phyloP scores from a whole-genome alignment of 2,888 invertebrate species.

The Hypsopygia costalis region DNA sequence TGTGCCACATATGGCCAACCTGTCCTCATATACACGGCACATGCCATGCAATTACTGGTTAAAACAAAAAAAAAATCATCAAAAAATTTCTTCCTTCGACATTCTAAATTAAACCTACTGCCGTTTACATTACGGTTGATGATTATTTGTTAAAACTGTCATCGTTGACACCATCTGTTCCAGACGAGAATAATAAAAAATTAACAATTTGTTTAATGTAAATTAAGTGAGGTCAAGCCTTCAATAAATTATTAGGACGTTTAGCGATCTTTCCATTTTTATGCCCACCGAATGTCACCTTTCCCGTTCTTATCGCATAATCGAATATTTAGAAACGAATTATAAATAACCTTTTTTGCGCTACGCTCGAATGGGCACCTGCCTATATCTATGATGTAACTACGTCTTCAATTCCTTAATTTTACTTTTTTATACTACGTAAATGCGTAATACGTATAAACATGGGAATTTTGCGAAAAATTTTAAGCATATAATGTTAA shows the following conservation, averaged over 20 bases:
- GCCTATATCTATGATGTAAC: constrained; percentile 19
- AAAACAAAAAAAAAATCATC: constrained; percentile 59
- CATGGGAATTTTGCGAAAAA: too few species aligned
- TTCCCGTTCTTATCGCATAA: constrained; percentile 66
- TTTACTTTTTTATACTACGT: too few species aligned
- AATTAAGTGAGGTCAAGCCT: constrained; percentile 71
- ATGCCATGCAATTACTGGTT: constrained; percentile 60
- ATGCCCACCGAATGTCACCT: constrained; percentile 77
- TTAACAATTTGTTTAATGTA: constrained; percentile 81
- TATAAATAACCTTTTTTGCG: constrained; percentile 53
- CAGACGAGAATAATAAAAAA: constrained; percentile 78
- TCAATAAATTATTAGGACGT: constrained; percentile 71
- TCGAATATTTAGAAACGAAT: constrained; percentile 53
- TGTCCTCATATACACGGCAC: constrained; percentile 74
- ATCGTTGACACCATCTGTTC: constrained; percentile 65
- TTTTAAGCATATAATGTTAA: too few species aligned
- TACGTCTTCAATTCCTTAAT: too few species aligned
- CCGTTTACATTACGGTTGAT: constrained; percentile 14
- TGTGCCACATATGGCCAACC: constrained; percentile 78
- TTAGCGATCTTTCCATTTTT: constrained; percentile 64
- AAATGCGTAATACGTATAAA: too few species aligned
- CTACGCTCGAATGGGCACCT: constrained; percentile 47
- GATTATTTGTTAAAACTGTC: constrained; percentile 21
- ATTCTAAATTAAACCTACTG: constrained; percentile 21
- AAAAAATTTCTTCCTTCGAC: constrained; percentile 27